Base-by-base conservation (phyloP, 2,797 vertebrate genomes). In the Phalanger gymnotis region DNA sequence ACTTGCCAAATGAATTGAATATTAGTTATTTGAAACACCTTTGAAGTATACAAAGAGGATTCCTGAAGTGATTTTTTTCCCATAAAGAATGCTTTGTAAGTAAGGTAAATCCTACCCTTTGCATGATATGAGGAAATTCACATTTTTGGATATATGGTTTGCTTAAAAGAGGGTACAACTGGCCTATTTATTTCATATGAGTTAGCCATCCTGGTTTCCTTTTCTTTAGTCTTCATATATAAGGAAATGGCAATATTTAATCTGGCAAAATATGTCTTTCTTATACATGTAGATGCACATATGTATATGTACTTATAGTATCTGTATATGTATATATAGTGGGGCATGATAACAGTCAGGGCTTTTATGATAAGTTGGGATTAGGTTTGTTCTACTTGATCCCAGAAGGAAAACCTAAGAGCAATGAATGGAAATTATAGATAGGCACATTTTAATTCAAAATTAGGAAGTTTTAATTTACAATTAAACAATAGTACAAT, bases 1-100 rank as follows among this genome's bases (percentile, higher is more conserved):
- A 81, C 12, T 81, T 92, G 54, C 93, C 93, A 90, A 94, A 96
- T 96, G 93, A 95, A 58, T 90, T 9, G 61, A 61, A 94, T 94
- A 95, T 95, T 92, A 94, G 93, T 92, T 92, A 94, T 95, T 95
- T 95, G 95, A 94, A 52, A 93, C 91, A 54, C 92, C 91, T 90
- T 95, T 92, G 58, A 92, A 94, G 93, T 55, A 40, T 92, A 66
- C 47, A 47, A 55, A 52, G 31, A 53, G 89, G 34, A 58, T 91
- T 96, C 54, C 89, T 93, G n/a, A 81, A 2, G 22, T 25, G 5
- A 73, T 34, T 73, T 73, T 81, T 81, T 27, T 47, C 25, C 22
- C 2, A 10, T 25, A 81, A 81, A 47, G 73, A 47, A 81, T 81
- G 4, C 66, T 40, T 81, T 81, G 16, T 34, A 66, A 66, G 66